Conservation (phyloP, 2,888 invertebrate species). For the Tetragnatha montana region DNA sequence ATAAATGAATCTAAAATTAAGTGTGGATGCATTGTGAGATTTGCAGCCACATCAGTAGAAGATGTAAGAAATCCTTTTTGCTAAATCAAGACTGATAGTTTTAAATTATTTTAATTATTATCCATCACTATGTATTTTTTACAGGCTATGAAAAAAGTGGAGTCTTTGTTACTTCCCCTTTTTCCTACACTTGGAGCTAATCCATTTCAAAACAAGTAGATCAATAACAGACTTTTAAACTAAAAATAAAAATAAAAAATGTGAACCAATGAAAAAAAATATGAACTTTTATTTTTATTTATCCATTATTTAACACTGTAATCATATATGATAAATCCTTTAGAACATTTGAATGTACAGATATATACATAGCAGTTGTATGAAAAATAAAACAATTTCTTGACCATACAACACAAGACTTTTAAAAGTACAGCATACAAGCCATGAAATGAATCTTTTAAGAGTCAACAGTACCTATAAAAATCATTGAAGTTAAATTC, state of each 20-base stretch:
- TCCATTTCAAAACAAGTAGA: slow-evolving; percentile 37
- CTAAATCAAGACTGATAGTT: not conserved
- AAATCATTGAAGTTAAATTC: no score
- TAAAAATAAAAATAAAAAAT: not conserved
- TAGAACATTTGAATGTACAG: not conserved
- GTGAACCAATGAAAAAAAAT: not conserved
- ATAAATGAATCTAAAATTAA: not conserved
- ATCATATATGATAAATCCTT: not conserved
- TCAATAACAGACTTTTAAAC: not conserved
- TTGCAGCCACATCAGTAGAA: slow-evolving; percentile 45
- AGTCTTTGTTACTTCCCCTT: slow-evolving; percentile 38
- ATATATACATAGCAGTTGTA: not conserved
- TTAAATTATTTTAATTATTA: not conserved
- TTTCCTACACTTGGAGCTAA: slow-evolving; percentile 45
- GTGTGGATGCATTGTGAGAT: slow-evolving; percentile 48
- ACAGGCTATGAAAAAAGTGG: slow-evolving; percentile 46
- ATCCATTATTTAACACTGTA: not conserved
- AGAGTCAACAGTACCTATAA: no score
- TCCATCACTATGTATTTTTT: not conserved
- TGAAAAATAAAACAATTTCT: no score
- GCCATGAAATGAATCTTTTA: no score
- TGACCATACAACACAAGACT: no score
- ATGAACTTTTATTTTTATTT: not conserved
- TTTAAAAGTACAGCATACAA: no score
- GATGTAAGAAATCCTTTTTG: slow-evolving; percentile 28